These are phyloP conservation scores for Asbolus verrucosus DNA, from an alignment of 1,140 invertebrate species.

Conservation along the genomic window DNA sequence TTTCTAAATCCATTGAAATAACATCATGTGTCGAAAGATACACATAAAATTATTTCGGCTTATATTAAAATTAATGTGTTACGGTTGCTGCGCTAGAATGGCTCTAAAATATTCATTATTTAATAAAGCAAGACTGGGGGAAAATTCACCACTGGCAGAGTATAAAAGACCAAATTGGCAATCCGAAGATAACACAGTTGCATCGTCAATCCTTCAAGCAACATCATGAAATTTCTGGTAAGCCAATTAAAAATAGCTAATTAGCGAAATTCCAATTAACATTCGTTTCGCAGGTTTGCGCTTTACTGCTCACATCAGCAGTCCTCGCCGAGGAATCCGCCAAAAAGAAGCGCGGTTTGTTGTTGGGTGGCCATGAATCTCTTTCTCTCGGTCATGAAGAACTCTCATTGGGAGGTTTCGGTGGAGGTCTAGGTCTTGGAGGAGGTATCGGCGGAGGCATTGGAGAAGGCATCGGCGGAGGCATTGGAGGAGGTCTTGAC, in stretches of 20 bases:
- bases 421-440: conserved; percentile 11
- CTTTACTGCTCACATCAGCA: conserved; percentile 50
- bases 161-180: conserved; percentile 1
- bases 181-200: conserved; percentile 13
- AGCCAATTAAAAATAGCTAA: background rate
- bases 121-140: conserved; percentile 6
- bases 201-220: conserved; percentile 38
- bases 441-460: conserved; percentile 33
- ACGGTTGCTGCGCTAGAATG: conserved; percentile 29
- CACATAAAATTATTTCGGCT: too few species aligned
- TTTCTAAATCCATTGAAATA: too few species aligned
- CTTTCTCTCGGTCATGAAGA: background rate
- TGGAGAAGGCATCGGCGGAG: conserved; percentile 33
- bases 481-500: conserved; percentile 29
- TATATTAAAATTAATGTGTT: conserved; percentile 32
- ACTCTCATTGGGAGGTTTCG: conserved; percentile 6
- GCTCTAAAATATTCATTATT: conserved; percentile 28
- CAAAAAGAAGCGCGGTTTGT: conserved; percentile 9
- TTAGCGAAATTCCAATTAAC: background rate
- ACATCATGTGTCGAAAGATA: too few species aligned
- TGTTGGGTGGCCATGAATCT: conserved; percentile 15
- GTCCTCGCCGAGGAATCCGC: conserved; percentile 29
- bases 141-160: background rate
- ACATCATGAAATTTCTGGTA: conserved; percentile 41
- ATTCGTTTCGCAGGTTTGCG: conserved; percentile 50